Evolutionary conservation across 35 echinoderm and acorn worm genomes (phyloP).

Genomic region (Amphiura filiformis): DNA sequence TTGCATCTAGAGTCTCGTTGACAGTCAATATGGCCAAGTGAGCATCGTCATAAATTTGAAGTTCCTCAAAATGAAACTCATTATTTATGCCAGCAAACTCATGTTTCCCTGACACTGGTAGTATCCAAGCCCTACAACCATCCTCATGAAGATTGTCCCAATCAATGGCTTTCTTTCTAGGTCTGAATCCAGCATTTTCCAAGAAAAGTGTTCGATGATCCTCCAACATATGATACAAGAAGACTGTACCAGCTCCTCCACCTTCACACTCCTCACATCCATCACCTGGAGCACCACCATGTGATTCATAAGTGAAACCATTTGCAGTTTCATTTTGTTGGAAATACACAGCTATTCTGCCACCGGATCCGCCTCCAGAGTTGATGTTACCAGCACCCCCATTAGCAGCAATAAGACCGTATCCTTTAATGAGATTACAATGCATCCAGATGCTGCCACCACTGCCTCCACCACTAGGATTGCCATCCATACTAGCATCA

Average conservation of each 20-base stretch:
- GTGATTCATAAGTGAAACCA: constrained; percentile 86
- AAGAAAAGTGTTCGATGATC: constrained; percentile 78
- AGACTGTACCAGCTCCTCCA: constrained; percentile 83
- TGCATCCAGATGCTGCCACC: constrained; percentile 97
- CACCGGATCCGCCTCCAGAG: constrained; percentile 82
- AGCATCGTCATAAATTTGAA: constrained; percentile 82
- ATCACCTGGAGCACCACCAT: constrained; percentile 56
- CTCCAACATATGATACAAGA: constrained; percentile 75
- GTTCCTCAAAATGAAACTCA: constrained; percentile 87
- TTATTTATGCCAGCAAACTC: constrained; percentile 65
- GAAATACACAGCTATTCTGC: constrained; percentile 73
- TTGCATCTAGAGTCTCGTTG: constrained; percentile 37
- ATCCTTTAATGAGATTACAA: constrained; percentile 79
- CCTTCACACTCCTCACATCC: constrained; percentile 70
- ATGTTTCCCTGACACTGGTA: constrained; percentile 71
- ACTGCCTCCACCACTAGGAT: constrained; percentile 66
- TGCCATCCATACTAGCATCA: background rate
- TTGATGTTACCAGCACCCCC: constrained; percentile 54
- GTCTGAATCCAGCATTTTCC: constrained; percentile 64
- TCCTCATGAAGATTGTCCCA: constrained; percentile 82
- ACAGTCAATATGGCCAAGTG: constrained; percentile 65
- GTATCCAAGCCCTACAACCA: constrained; percentile 86
- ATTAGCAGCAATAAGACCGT: constrained; percentile 76
- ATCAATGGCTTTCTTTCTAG: constrained; percentile 69
- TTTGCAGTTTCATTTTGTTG: constrained; percentile 59